Evolutionary conservation across 2,888 invertebrate species (phyloP).

Genomic region (Acanthosoma haemorrhoidale): DNA sequence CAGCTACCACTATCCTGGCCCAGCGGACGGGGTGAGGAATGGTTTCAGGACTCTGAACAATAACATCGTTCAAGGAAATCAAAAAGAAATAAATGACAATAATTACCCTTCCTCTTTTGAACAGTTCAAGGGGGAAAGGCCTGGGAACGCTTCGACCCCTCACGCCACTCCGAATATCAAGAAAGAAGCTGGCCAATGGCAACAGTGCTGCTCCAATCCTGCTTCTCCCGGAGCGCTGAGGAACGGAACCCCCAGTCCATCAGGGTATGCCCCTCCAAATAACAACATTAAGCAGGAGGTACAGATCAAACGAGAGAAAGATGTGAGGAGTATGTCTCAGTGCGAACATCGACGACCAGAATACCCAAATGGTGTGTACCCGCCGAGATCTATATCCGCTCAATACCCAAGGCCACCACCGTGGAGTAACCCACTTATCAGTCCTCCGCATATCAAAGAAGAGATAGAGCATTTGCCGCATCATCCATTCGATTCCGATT

Average conservation of each 20-base stretch:
- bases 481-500: conserved; percentile 5
- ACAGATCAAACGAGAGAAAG: conserved; percentile 20
- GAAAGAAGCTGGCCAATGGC: conserved; percentile 16
- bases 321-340: conserved; percentile 12
- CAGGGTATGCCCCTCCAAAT: not conserved
- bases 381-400: not conserved
- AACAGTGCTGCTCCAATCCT: not conserved
- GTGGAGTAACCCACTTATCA: not conserved
- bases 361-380: not conserved
- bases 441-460: not conserved
- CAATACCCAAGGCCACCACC: not conserved
- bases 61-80: not conserved
- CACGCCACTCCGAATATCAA: not conserved
- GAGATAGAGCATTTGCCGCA: conserved; percentile 2
- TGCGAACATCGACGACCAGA: conserved; percentile 3
- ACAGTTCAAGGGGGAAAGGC: not conserved
- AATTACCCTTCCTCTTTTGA: not conserved
- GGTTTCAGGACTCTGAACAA: not conserved
- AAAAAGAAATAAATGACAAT: conserved; percentile 5
- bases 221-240: not conserved
- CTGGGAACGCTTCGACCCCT: not conserved
- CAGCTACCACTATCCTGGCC: not conserved
- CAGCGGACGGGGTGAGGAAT: not conserved
- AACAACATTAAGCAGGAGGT: conserved; percentile 11
- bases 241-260: not conserved